Conservation (phyloP, 2,888 invertebrate genomes). For the Standfussiana lucernea region DNA sequence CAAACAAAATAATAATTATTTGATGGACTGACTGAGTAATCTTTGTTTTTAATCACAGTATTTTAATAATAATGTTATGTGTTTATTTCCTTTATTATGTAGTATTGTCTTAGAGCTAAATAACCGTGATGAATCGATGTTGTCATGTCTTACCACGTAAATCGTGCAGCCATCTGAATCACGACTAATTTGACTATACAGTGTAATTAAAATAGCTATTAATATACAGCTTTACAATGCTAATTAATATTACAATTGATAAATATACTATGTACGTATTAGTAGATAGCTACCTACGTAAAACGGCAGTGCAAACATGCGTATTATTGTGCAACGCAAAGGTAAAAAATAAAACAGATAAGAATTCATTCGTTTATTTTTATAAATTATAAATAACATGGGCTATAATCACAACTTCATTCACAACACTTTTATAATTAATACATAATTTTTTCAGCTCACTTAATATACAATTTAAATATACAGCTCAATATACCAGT, state of each 20-base stretch:
- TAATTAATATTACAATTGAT: constrained; percentile 50
- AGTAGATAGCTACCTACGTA: constrained; percentile 54
- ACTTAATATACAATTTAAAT: constrained; percentile 47
- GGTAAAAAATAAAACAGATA: constrained; percentile 84
- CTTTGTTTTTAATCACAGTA: not conserved
- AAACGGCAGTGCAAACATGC: constrained; percentile 72
- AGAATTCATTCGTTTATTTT: constrained; percentile 85
- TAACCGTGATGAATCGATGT: not conserved
- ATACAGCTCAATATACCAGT: constrained; percentile 45
- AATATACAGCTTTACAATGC: constrained; percentile 33
- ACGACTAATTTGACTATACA: constrained; percentile 32
- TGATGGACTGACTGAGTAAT: not conserved
- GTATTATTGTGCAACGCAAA: constrained; percentile 69
- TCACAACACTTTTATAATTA: constrained; percentile 73
- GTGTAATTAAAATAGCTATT: constrained; percentile 61
- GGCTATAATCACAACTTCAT: constrained; percentile 82
- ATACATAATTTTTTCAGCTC: constrained; percentile 62
- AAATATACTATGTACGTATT: constrained; percentile 46
- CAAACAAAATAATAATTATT: constrained; percentile 18
- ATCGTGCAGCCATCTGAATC: constrained; percentile 14
- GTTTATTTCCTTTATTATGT: not conserved
- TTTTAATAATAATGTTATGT: not conserved
- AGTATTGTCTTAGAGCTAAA: constrained; percentile 8
- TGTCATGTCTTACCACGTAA: constrained; percentile 14
- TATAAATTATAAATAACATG: constrained; percentile 83